These are phyloP conservation scores for Abramis brama DNA, from an alignment of 2,113 vertebrate species.

Conservation along the genomic window DNA sequence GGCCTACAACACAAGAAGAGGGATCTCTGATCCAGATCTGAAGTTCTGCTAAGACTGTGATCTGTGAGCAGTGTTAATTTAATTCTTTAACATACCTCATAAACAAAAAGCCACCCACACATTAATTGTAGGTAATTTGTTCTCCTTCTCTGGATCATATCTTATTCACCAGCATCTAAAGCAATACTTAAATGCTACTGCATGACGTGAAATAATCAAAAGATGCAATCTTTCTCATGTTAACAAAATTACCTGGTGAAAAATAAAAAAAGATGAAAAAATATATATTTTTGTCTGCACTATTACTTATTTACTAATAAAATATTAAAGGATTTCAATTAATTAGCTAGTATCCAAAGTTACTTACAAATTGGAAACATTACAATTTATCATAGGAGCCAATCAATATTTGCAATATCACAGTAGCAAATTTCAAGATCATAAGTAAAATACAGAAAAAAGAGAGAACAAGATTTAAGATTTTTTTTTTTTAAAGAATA, in stretches of 20 bases:
- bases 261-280: background rate
- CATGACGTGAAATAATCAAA: background rate
- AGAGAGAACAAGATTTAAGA: too few species aligned
- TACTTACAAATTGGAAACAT: too few species aligned
- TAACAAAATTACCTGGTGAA: background rate
- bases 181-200: background rate
- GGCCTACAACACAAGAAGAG: background rate
- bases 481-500: too few species aligned
- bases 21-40: conserved; percentile 25
- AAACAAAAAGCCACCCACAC: background rate
- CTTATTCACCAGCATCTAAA: background rate
- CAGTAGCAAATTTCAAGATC: too few species aligned
- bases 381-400: too few species aligned
- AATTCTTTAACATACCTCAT: background rate
- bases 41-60: background rate
- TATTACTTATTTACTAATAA: too few species aligned
- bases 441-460: too few species aligned
- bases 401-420: too few species aligned
- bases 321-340: too few species aligned
- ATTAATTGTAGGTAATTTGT: background rate
- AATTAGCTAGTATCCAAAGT: too few species aligned
- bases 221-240: background rate
- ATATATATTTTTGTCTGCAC: background rate
- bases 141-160: background rate
- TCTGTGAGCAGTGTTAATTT: background rate